These are phyloP conservation scores for Aspidapion aeneum DNA, from an alignment of 2,888 invertebrate genomes.

Conservation along the genomic window DNA sequence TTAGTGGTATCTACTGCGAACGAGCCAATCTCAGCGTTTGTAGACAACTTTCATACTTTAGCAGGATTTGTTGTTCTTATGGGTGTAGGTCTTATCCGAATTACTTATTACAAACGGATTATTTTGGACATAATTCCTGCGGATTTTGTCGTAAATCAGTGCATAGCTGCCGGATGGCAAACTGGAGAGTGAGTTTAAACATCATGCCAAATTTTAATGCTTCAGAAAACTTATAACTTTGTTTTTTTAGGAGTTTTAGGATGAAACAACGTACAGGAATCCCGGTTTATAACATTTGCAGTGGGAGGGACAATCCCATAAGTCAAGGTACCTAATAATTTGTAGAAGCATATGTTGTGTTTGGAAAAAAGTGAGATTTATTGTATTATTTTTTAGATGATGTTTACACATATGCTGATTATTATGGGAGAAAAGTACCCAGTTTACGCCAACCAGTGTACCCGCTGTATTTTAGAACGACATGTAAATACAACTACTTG, in stretches of 20 bases:
- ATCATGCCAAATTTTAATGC: neutral
- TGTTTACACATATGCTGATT: constrained; percentile 2
- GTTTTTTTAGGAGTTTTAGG: neutral
- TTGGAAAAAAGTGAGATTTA: too few species aligned
- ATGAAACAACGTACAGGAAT: neutral
- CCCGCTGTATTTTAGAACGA: constrained; percentile 4
- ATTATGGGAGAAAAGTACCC: neutral
- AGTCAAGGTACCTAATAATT: neutral
- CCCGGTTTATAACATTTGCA: neutral
- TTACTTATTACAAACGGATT: neutral
- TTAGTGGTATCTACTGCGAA: neutral
- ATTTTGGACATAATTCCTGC: constrained; percentile 1
- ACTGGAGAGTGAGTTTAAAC: neutral
- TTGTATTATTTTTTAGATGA: constrained; percentile 14
- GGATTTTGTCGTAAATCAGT: constrained; percentile 3
- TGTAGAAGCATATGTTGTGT: too few species aligned
- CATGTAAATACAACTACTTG: neutral
- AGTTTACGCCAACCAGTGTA: neutral
- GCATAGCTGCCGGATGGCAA: constrained; percentile 1
- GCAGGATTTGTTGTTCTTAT: neutral
- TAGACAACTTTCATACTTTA: neutral
- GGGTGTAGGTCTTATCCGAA: neutral
- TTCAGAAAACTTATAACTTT: neutral
- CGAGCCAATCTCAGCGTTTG: neutral
- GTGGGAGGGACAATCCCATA: constrained; percentile 1